Evolutionary conservation across 2,888 invertebrate species (phyloP).

Genomic region (Agonopterix arenella): DNA sequence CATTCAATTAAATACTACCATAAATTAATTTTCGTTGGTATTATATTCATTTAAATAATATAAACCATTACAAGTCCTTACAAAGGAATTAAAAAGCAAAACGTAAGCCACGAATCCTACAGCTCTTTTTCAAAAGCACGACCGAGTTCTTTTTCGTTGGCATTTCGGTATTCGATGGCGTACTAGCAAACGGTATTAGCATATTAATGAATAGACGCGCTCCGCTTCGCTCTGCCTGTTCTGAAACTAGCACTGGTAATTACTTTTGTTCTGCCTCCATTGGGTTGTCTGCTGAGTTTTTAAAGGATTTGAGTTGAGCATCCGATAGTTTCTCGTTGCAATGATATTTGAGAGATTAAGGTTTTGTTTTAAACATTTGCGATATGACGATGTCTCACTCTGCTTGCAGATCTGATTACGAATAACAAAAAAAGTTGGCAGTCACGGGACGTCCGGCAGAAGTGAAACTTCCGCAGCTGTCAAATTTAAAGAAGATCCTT

Average conservation of each 20-base stretch:
- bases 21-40: too few species aligned
- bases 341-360: too few species aligned
- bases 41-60: neutral
- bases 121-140: slow-evolving; percentile 1
- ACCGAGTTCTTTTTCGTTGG: neutral
- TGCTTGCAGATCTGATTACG: too few species aligned
- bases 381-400: too few species aligned
- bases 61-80: neutral
- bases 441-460: too few species aligned
- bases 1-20: too few species aligned
- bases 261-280: slow-evolving; percentile 32
- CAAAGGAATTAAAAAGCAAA: neutral
- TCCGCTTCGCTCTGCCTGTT: slow-evolving; percentile 16
- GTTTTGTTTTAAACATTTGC: too few species aligned
- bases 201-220: slow-evolving; percentile 54
- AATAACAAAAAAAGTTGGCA: too few species aligned
- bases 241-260: slow-evolving; percentile 32
- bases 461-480: too few species aligned
- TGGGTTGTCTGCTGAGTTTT: neutral
- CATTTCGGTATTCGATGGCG: slow-evolving; percentile 39
- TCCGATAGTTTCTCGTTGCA: too few species aligned
- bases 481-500: too few species aligned
- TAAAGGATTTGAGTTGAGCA: too few species aligned
- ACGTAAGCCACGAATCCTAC: neutral
- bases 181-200: slow-evolving; percentile 46